A percentile compares a stretch with the other conserved stretches of the same genome.
phyloP scores from a whole-genome alignment of 2,888 invertebrate species.

The Thymelicus sylvestris region DNA sequence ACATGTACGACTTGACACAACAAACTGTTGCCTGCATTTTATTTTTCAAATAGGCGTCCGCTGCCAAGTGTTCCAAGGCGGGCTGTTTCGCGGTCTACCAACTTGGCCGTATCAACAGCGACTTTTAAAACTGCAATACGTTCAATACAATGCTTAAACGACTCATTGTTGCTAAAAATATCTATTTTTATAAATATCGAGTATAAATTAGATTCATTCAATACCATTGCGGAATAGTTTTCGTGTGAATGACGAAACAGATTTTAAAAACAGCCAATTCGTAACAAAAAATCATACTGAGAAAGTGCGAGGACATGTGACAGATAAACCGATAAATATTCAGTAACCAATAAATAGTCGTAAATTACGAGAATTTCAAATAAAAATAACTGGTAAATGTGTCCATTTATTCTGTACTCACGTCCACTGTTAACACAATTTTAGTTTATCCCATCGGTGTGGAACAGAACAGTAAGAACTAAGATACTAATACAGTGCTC shows the following conservation, averaged over 20 bases:
- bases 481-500: constrained; percentile 60
- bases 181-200: not conserved
- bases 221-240: too few species aligned
- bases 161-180: not conserved
- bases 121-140: constrained; percentile 76
- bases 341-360: too few species aligned
- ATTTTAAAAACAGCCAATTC: not conserved
- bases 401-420: not conserved
- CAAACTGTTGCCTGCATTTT: constrained; percentile 78
- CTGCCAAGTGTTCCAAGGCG: constrained; percentile 71
- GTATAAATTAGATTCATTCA: not conserved
- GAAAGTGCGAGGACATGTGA: too few species aligned
- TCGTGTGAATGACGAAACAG: too few species aligned
- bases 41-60: constrained; percentile 72
- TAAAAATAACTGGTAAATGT: too few species aligned
- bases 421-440: not conserved
- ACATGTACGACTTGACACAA: constrained; percentile 52
- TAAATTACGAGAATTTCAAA: too few species aligned
- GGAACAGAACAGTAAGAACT: constrained; percentile 10
- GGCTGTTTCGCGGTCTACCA: constrained; percentile 73
- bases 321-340: too few species aligned
- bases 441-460: not conserved
- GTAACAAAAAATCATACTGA: not conserved
- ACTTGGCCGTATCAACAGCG: constrained; percentile 63
- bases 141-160: constrained; percentile 64